These are phyloP conservation scores for Aspiorhynchus laticeps DNA, from an alignment of 2,113 vertebrate species.

Conservation along the genomic window DNA sequence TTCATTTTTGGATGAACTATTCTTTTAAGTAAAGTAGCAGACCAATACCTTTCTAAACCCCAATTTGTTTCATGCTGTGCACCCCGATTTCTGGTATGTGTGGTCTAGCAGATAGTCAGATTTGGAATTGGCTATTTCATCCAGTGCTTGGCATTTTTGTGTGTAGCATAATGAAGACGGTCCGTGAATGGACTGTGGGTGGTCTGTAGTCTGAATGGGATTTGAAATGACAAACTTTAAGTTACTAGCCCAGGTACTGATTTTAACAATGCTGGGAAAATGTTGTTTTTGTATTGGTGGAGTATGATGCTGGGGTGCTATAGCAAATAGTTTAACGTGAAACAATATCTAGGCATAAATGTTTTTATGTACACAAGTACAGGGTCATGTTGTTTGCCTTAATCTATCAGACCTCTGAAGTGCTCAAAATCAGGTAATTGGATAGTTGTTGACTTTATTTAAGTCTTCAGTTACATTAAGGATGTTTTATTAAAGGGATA, in stretches of 20 bases:
- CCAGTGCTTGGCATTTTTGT: not conserved
- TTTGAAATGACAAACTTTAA: too few species aligned
- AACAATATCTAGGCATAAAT: not conserved
- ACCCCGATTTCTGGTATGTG: not conserved
- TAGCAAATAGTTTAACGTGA: not conserved
- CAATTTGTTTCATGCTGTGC: not conserved
- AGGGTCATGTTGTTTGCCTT: not conserved
- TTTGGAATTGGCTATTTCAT: not conserved
- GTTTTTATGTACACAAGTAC: not conserved
- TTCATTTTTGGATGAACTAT: too few species aligned
- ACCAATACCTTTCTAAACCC: not conserved
- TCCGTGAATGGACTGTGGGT: not conserved
- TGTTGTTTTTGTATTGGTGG: not conserved
- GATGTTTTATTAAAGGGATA: not conserved
- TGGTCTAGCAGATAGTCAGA: not conserved
- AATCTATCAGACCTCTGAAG: not conserved
- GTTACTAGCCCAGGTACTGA: not conserved
- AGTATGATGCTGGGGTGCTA: not conserved
- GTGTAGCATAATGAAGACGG: not conserved
- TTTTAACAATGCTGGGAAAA: not conserved
- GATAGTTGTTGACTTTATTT: not conserved
- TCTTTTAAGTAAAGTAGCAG: not conserved
- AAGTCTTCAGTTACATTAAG: not conserved
- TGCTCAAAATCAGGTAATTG: not conserved
- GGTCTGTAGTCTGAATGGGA: not conserved